Evolutionary conservation across 1,140 invertebrate genomes (phyloP), one percentile per base, ranked within the genome.

Genomic region (Leptinotarsa texana): DNA sequence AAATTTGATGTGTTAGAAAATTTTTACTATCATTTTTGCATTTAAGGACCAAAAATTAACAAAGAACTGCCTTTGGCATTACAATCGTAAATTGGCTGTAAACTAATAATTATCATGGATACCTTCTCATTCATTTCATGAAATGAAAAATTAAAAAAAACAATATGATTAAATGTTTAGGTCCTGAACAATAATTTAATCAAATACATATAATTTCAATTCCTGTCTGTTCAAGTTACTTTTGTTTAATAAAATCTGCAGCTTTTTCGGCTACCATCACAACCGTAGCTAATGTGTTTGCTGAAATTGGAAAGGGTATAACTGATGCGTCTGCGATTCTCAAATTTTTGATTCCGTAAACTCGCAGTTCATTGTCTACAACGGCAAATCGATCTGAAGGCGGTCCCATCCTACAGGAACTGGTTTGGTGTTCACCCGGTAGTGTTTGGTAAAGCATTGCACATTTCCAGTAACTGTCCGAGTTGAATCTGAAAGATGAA

Each of bases 231-330:
- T 33, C 8, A 33, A 33, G 2, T 33, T 33, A 33, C 8, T 33
- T 11, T 8, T 11, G 33, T 8, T 33, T 33, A 11, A 96, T 93
- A 81, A 96, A 87, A 83, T 95, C 92, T 0, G 94, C 90, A 0
- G 88, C 93, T 82, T 94, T 94, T 84, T 97, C 95, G 0, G 89
- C 95, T 67, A 97, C 92, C 95, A 97, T 96, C 62, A 90, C 89
- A 11, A 92, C 90, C 1, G 90, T 89, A 0, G 91, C 92, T 73
- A 92, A 92, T 0, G 92, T 89, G 80, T 95, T 93, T 1, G 89
- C 92, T 4, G 87, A 88, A 6, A 91, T 87, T n/a, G 92, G 87
- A 3, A 84, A 84, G 0, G 94, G 93, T 86, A 95, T 92, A 0
- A 95, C 86, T 42, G 92, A 92, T 63, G 89, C 89, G 82, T 95